Base-by-base conservation (phyloP, 2,888 invertebrate species). In the Petrolisthes cinctipes region DNA sequence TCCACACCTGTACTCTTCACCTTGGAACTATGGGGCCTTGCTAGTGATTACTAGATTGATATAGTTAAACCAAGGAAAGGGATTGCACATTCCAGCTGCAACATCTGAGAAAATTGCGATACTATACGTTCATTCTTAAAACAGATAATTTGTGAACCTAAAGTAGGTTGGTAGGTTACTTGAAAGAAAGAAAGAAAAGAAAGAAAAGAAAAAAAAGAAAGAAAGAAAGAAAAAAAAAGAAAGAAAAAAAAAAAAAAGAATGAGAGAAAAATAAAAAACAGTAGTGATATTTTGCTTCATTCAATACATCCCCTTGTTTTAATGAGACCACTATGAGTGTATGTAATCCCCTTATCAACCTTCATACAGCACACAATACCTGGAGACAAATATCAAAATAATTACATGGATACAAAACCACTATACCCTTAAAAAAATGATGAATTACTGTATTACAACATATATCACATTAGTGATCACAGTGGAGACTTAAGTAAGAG, bases 261-360 rank as follows among this genome's bases (percentile, higher is more conserved):
- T 78, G 6, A 66, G 17, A 66, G 56, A 56, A 20, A 79, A 79
- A 20, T 56, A 66, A n/a, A 79, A 56, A 79, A 37, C 37, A 37
- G 37, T 37, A 37, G 37, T 37, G 37, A 37, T 37, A 37, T 37
- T 37, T 37, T 37, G 37, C 37, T 37, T 37, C 37, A 37, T 37
- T 37, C 37, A 37, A 37, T 37, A 1, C 37, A 37, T 37, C 37
- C 37, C 37, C 37, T 37, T 37, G n/a, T 51, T 51, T 37, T 56
- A 79, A 54, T 79, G 56, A 79, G 54, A 54, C 20, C 78, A 79
- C 20, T 79, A 54, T 54, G 56, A 53, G 76, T 56, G 53, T 56
- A 53, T 20, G n/a, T 20, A 79, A 5, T 79, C 78, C 56, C 56
- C 4, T 6, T 20, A 37, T 53, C 54, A 79, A 54, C 56, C 54